Evolutionary conservation across 2,888 invertebrate genomes (phyloP).

Genomic region (Lasioglossum villosulum): DNA sequence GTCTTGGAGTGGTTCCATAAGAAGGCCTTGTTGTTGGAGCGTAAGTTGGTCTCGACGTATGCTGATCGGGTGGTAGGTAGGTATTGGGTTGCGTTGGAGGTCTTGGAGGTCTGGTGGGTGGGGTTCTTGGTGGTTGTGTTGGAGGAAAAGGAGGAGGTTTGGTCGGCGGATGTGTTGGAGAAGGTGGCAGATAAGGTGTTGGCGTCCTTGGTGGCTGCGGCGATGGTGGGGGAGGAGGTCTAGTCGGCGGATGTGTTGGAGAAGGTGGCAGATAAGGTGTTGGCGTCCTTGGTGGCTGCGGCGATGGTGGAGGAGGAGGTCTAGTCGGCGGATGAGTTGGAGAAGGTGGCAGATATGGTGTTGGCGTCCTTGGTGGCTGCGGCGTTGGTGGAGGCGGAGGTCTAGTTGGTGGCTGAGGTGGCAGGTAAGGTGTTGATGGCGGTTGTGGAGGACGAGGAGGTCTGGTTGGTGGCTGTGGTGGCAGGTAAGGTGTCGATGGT

Average conservation of each 20-base stretch:
- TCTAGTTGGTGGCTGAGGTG: constrained; percentile 62
- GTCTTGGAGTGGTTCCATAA: neutral
- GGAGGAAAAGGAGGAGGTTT: constrained; percentile 77
- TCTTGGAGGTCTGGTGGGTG: constrained; percentile 6
- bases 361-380: constrained; percentile 71
- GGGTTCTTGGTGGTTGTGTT: constrained; percentile 75
- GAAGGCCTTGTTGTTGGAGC: neutral
- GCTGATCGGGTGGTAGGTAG: constrained; percentile 30
- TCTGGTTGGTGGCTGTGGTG: too few species aligned
- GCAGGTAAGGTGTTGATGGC: constrained; percentile 50
- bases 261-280: constrained; percentile 42
- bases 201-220: constrained; percentile 35
- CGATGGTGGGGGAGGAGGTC: constrained; percentile 77
- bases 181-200: constrained; percentile 39
- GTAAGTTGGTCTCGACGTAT: neutral
- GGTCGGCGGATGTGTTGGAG: constrained; percentile 42
- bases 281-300: constrained; percentile 31
- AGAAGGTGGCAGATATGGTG: constrained; percentile 46
- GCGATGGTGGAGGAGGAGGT: constrained; percentile 27
- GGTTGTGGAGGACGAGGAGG: too few species aligned
- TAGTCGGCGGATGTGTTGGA: constrained; percentile 43
- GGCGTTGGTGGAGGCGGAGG: constrained; percentile 76
- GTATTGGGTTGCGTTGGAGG: constrained; percentile 26
- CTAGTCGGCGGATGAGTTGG: constrained; percentile 26
- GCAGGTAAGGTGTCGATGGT: too few species aligned